Base-by-base conservation (phyloP, 2,797 vertebrate species). In the Pipistrellus pygmaeus region DNA sequence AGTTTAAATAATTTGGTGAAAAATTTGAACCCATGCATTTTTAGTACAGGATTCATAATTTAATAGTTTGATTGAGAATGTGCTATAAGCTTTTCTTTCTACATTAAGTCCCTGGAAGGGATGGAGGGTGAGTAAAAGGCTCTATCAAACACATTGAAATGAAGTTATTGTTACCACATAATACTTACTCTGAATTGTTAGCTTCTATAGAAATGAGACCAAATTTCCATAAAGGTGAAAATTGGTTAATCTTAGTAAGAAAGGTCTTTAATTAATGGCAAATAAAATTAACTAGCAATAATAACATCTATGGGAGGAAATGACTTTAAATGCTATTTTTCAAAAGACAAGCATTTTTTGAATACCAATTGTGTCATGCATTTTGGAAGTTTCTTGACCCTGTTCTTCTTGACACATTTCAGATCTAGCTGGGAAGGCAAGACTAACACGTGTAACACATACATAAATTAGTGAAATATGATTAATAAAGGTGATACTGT, bases 171-270 rank as follows among this genome's bases (percentile, higher is more conserved):
- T 77, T 88, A 73, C 12, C 21, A 62, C 4, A 23, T 23, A 27
- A 73, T 60, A 44, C n/a, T 53, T 71, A 44, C n/a, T 53, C 66
- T 82, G 57, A 85, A 75, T 90, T 77, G 14, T 71, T 90, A 80
- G 13, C 55, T 77, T 83, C 80, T 77, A 66, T 85, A 78, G 51
- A 95, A 95, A 85, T 35, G 57, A 93, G 57, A 82, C 20, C 68
- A 81, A 92, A 85, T 87, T 93, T n/a, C 85, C 64, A 21, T 2
- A 30, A 82, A 72, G 62, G 27, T 87, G 57, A 87, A 90, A 84
- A 81, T 35, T 83, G 27, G 55, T 20, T 66, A 27, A 46, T 51
- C 44, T 93, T 82, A 84, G 32, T 72, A 57, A 88, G 53, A 72
- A 90, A 87, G 55, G 57, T 1, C 2, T 85, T 68, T 76, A 53